Evolutionary conservation across 2,888 invertebrate species (phyloP).

Genomic region (Galerucella calmariensis): DNA sequence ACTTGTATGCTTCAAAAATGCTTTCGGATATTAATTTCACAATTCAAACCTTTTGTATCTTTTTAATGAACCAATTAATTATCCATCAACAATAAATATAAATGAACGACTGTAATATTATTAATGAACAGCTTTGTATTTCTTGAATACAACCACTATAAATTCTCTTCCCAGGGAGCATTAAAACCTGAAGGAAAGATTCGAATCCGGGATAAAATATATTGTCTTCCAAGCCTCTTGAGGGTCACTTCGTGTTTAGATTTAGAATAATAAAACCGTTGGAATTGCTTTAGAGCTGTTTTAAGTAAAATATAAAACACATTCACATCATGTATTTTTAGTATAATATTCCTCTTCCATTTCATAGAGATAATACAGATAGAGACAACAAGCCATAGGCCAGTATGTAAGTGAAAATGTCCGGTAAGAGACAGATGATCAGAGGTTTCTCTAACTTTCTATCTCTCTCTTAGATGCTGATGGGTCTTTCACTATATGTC

Average conservation of each 20-base stretch:
- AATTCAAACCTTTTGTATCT: no score
- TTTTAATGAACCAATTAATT: no score
- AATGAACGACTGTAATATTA: background rate
- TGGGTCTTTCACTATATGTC: no score
- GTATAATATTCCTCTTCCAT: background rate
- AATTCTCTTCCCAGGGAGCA: background rate
- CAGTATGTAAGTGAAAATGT: no score
- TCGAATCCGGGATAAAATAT: background rate
- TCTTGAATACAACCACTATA: background rate
- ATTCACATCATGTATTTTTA: background rate
- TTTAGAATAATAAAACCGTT: slow-evolving; percentile 5
- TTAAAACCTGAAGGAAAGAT: background rate
- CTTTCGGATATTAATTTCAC: no score
- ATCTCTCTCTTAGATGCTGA: no score
- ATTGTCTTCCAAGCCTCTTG: background rate
- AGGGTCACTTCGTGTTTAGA: background rate
- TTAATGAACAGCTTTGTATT: background rate
- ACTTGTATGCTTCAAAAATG: no score
- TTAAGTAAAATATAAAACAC: background rate
- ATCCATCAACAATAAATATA: background rate
- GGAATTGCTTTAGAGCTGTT: background rate
- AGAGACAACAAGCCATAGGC: no score
- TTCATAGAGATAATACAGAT: no score
- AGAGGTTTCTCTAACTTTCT: no score
- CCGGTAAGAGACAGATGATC: no score